A percentile compares a stretch with the other conserved stretches of the same genome.
These are phyloP conservation scores for Iselma pallidipennis DNA, from an alignment of 2,888 invertebrate species.

Conservation along the genomic window DNA sequence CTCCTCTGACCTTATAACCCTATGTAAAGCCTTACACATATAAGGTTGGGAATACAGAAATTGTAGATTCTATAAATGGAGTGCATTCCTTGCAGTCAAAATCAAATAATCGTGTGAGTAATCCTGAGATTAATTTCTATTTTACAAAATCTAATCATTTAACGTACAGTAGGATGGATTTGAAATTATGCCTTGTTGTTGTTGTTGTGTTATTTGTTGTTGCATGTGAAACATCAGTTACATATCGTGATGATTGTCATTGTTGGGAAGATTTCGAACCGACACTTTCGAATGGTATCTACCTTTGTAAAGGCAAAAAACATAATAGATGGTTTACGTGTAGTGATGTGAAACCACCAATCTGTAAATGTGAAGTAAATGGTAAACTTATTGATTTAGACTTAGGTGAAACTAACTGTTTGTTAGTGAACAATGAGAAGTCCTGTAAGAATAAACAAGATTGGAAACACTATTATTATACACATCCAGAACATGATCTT, in stretches of 20 bases:
- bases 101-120: not conserved
- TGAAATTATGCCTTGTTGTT: not conserved
- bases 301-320: conserved; percentile 18
- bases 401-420: conserved; percentile 22
- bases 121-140: not conserved
- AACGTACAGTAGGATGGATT: not conserved
- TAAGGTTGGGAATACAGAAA: too few species aligned
- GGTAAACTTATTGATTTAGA: conserved; percentile 9
- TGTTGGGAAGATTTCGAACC: conserved; percentile 22
- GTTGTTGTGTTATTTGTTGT: not conserved
- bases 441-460: conserved; percentile 13
- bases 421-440: conserved; percentile 8
- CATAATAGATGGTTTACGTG: conserved; percentile 18
- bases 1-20: not conserved
- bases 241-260: conserved; percentile 14
- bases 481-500: conserved; percentile 7
- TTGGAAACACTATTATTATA: conserved; percentile 16
- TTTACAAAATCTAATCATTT: too few species aligned
- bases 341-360: conserved; percentile 23
- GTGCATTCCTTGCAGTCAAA: too few species aligned
- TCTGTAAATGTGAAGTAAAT: conserved; percentile 19
- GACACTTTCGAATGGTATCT: conserved; percentile 3
- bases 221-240: not conserved
- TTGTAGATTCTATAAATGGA: too few species aligned
- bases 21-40: too few species aligned